Evolutionary conservation across 2,888 invertebrate species (phyloP).

Genomic region (Caenorhabditis auriculariae): DNA sequence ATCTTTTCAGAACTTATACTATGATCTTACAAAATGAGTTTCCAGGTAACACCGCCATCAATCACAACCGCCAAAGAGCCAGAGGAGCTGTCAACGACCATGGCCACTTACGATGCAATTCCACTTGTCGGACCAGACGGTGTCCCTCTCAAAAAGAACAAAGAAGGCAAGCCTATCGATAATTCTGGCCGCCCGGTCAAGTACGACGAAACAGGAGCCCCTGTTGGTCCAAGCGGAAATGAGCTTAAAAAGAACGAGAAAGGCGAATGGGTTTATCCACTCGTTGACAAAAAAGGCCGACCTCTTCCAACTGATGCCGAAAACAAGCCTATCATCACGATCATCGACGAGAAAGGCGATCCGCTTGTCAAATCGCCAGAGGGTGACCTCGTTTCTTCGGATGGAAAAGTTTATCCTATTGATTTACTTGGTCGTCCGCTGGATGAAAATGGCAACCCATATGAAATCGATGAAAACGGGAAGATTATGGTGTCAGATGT

Average conservation of each 20-base stretch:
- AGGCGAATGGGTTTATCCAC: slow-evolving; percentile 51
- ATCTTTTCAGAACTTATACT: too few species aligned
- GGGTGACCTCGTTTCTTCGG: slow-evolving; percentile 19
- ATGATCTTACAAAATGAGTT: not conserved
- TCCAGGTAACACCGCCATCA: slow-evolving; percentile 33
- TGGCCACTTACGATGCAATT: not conserved
- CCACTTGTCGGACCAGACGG: slow-evolving; percentile 53
- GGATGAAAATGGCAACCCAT: slow-evolving; percentile 35
- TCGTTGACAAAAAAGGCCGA: slow-evolving; percentile 44
- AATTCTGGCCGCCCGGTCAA: slow-evolving; percentile 37
- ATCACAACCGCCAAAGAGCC: slow-evolving; percentile 33
- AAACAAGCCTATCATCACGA: slow-evolving; percentile 35
- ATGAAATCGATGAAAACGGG: slow-evolving; percentile 30
- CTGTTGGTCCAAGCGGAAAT: slow-evolving; percentile 43
- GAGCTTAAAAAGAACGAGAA: slow-evolving; percentile 43
- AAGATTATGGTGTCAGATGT: slow-evolving; percentile 18
- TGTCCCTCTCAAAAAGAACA: slow-evolving; percentile 34
- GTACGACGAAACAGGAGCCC: slow-evolving; percentile 40
- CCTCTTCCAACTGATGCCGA: slow-evolving; percentile 30
- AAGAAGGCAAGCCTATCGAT: slow-evolving; percentile 42
- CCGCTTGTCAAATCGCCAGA: slow-evolving; percentile 18
- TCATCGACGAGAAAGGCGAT: slow-evolving; percentile 34
- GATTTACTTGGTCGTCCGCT: slow-evolving; percentile 30
- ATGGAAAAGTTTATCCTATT: slow-evolving; percentile 21
- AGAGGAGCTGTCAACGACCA: slow-evolving; percentile 31